These are phyloP conservation scores for Mnemiopsis leidyi DNA, from an alignment of 37 sponge, comb jelly and placozoan genomes.

Conservation along the genomic window DNA sequence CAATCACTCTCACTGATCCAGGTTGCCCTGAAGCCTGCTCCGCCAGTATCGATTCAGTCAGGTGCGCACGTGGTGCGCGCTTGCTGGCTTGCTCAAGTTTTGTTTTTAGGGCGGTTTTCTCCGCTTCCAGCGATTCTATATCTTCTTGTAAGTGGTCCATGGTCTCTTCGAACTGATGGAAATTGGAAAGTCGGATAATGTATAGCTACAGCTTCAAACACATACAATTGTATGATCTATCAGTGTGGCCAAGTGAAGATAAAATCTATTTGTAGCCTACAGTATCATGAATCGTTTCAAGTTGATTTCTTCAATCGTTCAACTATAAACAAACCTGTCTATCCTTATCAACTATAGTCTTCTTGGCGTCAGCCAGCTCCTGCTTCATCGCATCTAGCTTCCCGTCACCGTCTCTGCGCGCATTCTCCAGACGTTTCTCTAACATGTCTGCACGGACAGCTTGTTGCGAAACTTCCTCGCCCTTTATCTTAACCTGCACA, in stretches of 20 bases:
- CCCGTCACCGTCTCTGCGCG: constrained; percentile 73
- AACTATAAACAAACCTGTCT: no score
- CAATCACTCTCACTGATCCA: constrained; percentile 49
- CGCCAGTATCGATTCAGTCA: constrained; percentile 54
- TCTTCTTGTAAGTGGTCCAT: constrained; percentile 88
- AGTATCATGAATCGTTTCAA: no score
- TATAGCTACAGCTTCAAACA: no score
- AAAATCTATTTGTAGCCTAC: no score
- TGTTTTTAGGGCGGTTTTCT: constrained; percentile 71
- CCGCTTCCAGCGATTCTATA: constrained; percentile 85
- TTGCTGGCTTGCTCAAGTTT: constrained; percentile 75
- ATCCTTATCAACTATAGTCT: constrained; percentile 75
- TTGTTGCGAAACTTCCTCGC: constrained; percentile 49
- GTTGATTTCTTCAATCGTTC: no score
- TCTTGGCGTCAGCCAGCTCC: constrained; percentile 70
- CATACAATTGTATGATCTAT: no score
- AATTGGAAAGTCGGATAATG: no score
- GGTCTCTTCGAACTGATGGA: constrained; percentile 78
- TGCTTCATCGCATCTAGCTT: constrained; percentile 71
- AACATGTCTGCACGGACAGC: constrained; percentile 74
- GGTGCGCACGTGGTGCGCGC: constrained; percentile 69
- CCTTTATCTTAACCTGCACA: constrained; percentile 40
- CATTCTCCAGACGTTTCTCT: constrained; percentile 85
- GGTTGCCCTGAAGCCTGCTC: constrained; percentile 21
- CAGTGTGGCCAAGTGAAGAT: no score